Conservation (phyloP, 2,113 vertebrate species). For the Sarotherodon lohbergeri region DNA sequence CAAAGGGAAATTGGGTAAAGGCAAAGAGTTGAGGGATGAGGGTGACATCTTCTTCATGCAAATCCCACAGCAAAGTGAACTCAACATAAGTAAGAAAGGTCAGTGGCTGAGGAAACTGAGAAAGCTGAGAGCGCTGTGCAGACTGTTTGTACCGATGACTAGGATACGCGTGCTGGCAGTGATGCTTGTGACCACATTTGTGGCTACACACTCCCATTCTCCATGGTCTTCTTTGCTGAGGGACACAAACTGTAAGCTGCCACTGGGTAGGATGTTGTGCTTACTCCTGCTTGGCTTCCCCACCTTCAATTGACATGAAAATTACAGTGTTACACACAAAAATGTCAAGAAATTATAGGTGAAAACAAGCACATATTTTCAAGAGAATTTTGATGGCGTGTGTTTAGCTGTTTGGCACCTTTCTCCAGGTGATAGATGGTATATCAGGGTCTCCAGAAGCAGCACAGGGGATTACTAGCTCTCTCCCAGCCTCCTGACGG, state of each 20-base stretch:
- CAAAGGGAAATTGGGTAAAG: slow-evolving; percentile 3
- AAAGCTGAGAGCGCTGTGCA: not conserved
- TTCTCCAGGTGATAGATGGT: slow-evolving; percentile 96
- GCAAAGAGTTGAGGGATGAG: not conserved
- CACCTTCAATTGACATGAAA: slow-evolving; percentile 77
- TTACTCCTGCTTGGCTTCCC: slow-evolving; percentile 98
- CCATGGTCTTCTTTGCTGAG: slow-evolving; percentile 98
- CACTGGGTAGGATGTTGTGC: slow-evolving; percentile 92
- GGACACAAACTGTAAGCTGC: slow-evolving; percentile 94
- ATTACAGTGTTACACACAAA: not conserved
- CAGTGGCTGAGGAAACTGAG: not conserved
- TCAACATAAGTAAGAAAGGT: not conserved
- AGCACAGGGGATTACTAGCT: slow-evolving; percentile 96
- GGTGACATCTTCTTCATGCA: not conserved
- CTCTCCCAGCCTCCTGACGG: slow-evolving; percentile 96
- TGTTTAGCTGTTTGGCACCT: slow-evolving; percentile 72
- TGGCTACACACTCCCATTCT: slow-evolving; percentile 98
- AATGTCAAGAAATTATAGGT: not conserved
- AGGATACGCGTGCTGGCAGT: slow-evolving; percentile 98
- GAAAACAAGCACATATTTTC: not conserved
- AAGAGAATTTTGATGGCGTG: not conserved
- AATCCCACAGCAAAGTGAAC: not conserved
- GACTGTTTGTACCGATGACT: slow-evolving; percentile 82
- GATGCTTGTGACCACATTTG: slow-evolving; percentile 98
- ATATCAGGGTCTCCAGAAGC: slow-evolving; percentile 96